Conservation (phyloP, 2,888 invertebrate genomes). For the Sarcophaga rosellei region DNA sequence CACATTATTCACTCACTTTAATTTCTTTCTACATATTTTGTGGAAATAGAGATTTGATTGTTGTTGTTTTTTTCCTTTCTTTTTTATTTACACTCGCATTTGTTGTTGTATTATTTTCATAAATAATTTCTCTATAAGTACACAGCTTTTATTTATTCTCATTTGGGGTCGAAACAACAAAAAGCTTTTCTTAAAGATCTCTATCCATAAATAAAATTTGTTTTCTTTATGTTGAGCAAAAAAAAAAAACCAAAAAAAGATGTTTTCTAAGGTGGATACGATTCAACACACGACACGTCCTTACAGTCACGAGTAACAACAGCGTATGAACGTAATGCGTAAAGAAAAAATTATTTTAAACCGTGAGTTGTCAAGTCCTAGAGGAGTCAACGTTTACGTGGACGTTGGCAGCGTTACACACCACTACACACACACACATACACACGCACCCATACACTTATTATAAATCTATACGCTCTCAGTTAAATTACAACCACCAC, state of each 20-base stretch:
- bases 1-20: too few species aligned
- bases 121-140: slow-evolving; percentile 18
- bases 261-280: slow-evolving; percentile 58
- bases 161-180: slow-evolving; percentile 3
- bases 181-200: slow-evolving; percentile 57
- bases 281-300: slow-evolving; percentile 61
- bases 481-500: slow-evolving; percentile 17
- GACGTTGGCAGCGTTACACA: slow-evolving; percentile 49
- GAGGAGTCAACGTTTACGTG: slow-evolving; percentile 61
- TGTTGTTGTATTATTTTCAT: slow-evolving; percentile 7
- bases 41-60: slow-evolving; percentile 27
- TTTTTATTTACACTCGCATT: slow-evolving; percentile 15
- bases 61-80: slow-evolving; percentile 34
- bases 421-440: slow-evolving; percentile 34
- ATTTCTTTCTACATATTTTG: background rate
- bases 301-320: slow-evolving; percentile 68
- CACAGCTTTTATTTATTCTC: slow-evolving; percentile 30
- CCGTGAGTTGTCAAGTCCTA: slow-evolving; percentile 67
- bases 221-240: background rate
- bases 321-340: slow-evolving; percentile 68
- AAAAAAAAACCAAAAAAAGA: too few species aligned
- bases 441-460: background rate
- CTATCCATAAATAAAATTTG: slow-evolving; percentile 23
- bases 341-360: slow-evolving; percentile 68
- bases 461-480: background rate